These are phyloP conservation scores for Lacerta viridis DNA, from an alignment of 2,797 vertebrate genomes.

Conservation along the genomic window DNA sequence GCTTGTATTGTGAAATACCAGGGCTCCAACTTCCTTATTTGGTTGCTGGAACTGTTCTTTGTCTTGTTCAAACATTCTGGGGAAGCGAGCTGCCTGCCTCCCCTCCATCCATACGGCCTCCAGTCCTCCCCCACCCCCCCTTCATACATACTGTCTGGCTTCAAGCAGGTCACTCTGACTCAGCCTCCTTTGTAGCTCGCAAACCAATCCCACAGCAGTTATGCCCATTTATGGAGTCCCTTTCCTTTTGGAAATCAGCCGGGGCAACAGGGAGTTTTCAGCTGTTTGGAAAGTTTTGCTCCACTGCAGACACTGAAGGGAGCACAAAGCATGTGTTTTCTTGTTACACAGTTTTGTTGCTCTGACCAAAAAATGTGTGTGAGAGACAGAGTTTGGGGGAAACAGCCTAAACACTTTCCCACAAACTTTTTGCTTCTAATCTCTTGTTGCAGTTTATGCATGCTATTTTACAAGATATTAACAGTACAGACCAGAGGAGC, in stretches of 20 bases:
- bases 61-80: slow-evolving; percentile 81
- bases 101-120: slow-evolving; percentile 42
- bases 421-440: background rate
- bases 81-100: slow-evolving; percentile 66
- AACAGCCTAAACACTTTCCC: background rate
- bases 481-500: background rate
- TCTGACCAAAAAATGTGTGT: background rate
- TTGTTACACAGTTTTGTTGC: slow-evolving; percentile 41
- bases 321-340: slow-evolving; percentile 46
- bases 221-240: slow-evolving; percentile 93
- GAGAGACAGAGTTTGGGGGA: no score
- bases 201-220: slow-evolving; percentile 83
- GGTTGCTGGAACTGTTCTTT: slow-evolving; percentile 89
- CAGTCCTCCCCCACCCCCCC: slow-evolving; percentile 25
- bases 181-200: slow-evolving; percentile 66
- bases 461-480: background rate
- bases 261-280: slow-evolving; percentile 58
- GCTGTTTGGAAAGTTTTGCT: slow-evolving; percentile 62
- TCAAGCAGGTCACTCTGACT: slow-evolving; percentile 83
- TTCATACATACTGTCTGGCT: slow-evolving; percentile 65
- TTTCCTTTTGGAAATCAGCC: slow-evolving; percentile 77
- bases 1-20: slow-evolving; percentile 84
- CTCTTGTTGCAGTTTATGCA: background rate
- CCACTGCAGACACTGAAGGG: slow-evolving; percentile 25
- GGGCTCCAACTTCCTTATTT: slow-evolving; percentile 88